phyloP scores from a whole-genome alignment of 2,113 vertebrate species.

The Caretta caretta region DNA sequence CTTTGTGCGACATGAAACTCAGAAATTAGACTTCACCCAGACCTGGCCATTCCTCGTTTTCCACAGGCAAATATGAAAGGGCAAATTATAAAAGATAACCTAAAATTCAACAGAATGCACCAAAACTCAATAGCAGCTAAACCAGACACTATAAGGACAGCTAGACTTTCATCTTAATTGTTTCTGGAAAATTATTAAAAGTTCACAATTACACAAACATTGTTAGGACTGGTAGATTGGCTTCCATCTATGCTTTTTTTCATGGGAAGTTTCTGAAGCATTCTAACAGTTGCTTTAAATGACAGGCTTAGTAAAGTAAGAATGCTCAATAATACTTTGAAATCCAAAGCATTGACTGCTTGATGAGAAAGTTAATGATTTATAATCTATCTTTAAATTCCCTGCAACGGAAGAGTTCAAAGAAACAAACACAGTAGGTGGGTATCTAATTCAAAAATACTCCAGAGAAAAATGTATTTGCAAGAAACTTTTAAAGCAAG shows the following conservation, averaged over 20 bases:
- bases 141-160: background rate
- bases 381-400: conserved; percentile 67
- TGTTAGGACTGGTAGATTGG: background rate
- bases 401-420: conserved; percentile 58
- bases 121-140: background rate
- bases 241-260: background rate
- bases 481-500: conserved; percentile 26
- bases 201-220: background rate
- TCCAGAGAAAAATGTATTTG: conserved; percentile 36
- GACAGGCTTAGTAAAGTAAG: conserved; percentile 41
- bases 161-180: background rate
- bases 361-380: conserved; percentile 69
- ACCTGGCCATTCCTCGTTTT: background rate
- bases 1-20: background rate
- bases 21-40: background rate
- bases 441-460: conserved; percentile 42
- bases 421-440: conserved; percentile 48
- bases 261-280: background rate
- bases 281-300: conserved; percentile 35
- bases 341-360: conserved; percentile 47
- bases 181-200: background rate
- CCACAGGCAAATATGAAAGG: background rate
- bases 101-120: background rate
- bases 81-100: background rate
- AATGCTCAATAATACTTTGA: conserved; percentile 27